A percentile compares a stretch with the other conserved stretches of the same genome.
These are phyloP conservation scores for Chrysemys picta DNA, from an alignment of 2,113 vertebrate genomes.

Conservation along the genomic window DNA sequence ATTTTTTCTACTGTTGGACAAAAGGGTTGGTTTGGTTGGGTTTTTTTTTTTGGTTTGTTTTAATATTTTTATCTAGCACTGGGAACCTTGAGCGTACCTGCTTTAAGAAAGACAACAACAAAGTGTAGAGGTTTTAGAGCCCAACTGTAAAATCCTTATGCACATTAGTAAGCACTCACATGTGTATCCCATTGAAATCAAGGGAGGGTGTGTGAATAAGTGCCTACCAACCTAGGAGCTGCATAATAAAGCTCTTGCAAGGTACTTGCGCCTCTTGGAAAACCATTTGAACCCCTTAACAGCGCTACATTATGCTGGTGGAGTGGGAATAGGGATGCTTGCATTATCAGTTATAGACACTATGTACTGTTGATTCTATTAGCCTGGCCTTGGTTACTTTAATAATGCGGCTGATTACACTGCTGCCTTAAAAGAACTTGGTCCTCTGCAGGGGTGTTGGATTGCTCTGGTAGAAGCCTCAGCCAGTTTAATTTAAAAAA, in stretches of 20 bases:
- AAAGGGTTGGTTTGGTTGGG: background rate
- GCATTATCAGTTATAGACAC: background rate
- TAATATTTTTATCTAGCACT: background rate
- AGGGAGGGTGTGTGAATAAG: background rate
- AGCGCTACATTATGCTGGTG: background rate
- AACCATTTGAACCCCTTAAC: background rate
- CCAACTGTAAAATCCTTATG: rapidly evolving
- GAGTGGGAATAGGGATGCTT: background rate
- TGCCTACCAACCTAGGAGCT: background rate
- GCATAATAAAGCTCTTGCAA: background rate
- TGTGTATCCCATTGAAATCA: background rate
- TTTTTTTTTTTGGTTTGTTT: background rate
- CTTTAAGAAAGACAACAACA: background rate
- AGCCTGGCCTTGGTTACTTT: background rate
- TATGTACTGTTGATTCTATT: background rate
- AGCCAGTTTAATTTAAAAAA: background rate
- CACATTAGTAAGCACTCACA: background rate
- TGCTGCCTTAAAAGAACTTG: background rate
- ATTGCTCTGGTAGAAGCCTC: background rate
- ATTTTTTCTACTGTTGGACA: background rate
- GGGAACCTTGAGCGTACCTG: background rate
- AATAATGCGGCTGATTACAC: background rate
- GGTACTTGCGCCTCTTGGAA: rapidly evolving
- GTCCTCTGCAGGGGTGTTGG: background rate
- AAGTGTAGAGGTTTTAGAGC: background rate